A percentile compares a stretch with the other conserved stretches of the same genome.
These are phyloP conservation scores for Motacilla alba DNA, from an alignment of 2,113 vertebrate genomes.

Conservation along the genomic window DNA sequence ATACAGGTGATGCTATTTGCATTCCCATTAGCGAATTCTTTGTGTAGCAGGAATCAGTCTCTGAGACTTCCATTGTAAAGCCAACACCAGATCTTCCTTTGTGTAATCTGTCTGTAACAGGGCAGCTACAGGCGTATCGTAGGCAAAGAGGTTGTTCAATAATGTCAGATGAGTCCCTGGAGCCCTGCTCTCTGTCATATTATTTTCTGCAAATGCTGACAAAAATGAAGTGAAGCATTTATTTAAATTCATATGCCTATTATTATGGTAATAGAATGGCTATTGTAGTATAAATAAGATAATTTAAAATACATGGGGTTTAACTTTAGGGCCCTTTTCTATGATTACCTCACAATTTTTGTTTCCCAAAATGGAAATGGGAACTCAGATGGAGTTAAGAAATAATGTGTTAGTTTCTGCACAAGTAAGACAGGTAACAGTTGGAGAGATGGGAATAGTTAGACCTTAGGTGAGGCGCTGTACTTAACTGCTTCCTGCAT, in stretches of 20 bases:
- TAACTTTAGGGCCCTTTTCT: neutral
- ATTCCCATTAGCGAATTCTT: slow-evolving; percentile 11
- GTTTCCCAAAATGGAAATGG: neutral
- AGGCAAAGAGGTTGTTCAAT: slow-evolving; percentile 51
- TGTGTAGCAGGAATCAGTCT: neutral
- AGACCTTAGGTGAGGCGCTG: neutral
- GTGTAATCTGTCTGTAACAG: slow-evolving; percentile 41
- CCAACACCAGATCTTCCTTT: slow-evolving; percentile 46
- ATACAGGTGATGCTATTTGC: slow-evolving; percentile 31
- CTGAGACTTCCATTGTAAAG: slow-evolving; percentile 15
- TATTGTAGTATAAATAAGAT: slow-evolving; percentile 64
- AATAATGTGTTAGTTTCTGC: neutral
- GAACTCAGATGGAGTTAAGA: neutral
- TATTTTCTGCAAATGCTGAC: slow-evolving; percentile 76
- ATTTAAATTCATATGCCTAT: slow-evolving; percentile 65
- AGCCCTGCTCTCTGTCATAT: slow-evolving; percentile 66
- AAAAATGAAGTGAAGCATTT: slow-evolving; percentile 75
- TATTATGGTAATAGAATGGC: slow-evolving; percentile 68
- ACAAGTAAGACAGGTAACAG: neutral
- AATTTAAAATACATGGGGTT: slow-evolving; percentile 21
- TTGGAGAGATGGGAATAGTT: neutral
- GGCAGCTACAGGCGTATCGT: slow-evolving; percentile 44
- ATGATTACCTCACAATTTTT: neutral
- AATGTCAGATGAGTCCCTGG: slow-evolving; percentile 71
- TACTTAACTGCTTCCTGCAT: neutral